phyloP scores from a whole-genome alignment of 2,888 invertebrate genomes.

The Lamellibrachia columna region DNA sequence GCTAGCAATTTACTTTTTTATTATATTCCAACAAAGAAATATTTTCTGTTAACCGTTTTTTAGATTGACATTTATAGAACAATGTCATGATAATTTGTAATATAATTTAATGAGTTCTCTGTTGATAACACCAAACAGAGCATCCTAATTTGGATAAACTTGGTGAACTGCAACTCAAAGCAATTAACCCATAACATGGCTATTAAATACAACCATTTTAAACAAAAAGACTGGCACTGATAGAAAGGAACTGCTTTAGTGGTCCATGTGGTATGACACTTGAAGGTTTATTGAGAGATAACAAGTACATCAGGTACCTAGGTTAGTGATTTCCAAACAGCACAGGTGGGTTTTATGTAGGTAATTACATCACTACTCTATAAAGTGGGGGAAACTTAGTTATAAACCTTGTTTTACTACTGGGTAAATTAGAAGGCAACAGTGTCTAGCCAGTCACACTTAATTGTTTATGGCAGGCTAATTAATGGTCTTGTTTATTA shows the following conservation, averaged over 20 bases:
- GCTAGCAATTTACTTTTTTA: background rate
- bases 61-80: background rate
- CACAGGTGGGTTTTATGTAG: background rate
- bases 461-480: background rate
- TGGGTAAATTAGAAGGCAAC: background rate
- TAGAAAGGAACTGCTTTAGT: background rate
- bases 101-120: background rate
- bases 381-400: background rate
- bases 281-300: background rate
- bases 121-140: background rate
- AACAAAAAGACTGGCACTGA: background rate
- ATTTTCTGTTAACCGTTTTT: background rate
- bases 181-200: background rate
- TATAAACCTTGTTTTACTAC: conserved; percentile 10
- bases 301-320: background rate
- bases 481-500: background rate
- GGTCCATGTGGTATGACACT: background rate
- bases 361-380: background rate
- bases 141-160: background rate
- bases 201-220: background rate
- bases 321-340: background rate
- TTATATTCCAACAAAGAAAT: background rate
- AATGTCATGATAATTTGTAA: background rate
- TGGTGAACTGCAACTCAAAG: background rate
- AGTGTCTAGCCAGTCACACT: background rate